A percentile compares a stretch with the other conserved stretches of the same genome.
Conservation (phyloP, 2,113 vertebrate species). For the Phoenicopterus ruber region DNA sequence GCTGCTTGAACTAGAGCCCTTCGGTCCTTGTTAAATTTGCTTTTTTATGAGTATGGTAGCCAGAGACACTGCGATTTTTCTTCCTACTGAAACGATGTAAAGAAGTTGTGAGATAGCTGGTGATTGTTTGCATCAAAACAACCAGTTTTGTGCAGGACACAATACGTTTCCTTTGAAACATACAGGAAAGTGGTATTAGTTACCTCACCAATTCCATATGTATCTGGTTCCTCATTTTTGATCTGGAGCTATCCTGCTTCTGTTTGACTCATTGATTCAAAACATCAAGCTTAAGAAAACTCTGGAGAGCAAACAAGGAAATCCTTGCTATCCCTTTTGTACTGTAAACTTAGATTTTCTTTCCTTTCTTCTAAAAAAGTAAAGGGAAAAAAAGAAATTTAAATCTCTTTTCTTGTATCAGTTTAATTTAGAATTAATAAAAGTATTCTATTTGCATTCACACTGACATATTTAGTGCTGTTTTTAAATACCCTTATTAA, state of each 20-base stretch:
- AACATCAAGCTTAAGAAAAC: not conserved
- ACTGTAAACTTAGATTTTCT: not conserved
- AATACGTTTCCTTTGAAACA: not conserved
- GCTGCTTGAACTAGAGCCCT: not conserved
- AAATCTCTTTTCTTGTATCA: not conserved
- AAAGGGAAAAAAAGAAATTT: not conserved
- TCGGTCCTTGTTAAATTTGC: not conserved
- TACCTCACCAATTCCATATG: not conserved
- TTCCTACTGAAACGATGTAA: not conserved
- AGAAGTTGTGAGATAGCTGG: not conserved
- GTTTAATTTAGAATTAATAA: not conserved
- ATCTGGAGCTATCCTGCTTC: not conserved
- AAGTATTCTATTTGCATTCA: not conserved
- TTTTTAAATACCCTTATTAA: conserved; percentile 21
- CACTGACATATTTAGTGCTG: not conserved
- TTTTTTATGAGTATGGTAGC: not conserved
- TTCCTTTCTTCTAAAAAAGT: not conserved
- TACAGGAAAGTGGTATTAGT: not conserved
- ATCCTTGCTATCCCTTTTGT: not conserved
- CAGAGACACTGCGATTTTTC: not conserved
- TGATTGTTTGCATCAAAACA: not conserved
- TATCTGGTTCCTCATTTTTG: not conserved
- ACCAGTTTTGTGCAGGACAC: not conserved
- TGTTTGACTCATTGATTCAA: not conserved
- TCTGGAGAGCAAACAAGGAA: not conserved